These are phyloP conservation scores for Oreochromis niloticus DNA, from an alignment of 2,113 vertebrate genomes.

Conservation along the genomic window DNA sequence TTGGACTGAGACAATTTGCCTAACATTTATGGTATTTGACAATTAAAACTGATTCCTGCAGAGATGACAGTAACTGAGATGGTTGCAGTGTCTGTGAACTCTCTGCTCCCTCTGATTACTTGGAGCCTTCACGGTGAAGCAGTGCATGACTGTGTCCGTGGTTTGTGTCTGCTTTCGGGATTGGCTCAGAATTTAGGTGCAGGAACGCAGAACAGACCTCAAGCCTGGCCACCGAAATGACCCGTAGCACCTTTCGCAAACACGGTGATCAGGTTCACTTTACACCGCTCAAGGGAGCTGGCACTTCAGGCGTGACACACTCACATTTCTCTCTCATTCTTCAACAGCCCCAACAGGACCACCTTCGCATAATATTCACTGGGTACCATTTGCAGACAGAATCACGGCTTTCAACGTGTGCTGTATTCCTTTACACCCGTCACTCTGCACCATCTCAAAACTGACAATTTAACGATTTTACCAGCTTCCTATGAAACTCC, in stretches of 20 bases:
- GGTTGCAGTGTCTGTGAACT: background rate
- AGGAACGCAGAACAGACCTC: slow-evolving; percentile 11
- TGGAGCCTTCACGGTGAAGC: background rate
- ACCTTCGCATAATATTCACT: slow-evolving; percentile 41
- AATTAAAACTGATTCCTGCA: background rate
- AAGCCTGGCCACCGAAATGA: slow-evolving; percentile 39
- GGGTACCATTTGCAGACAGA: background rate
- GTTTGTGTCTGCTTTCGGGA: slow-evolving; percentile 47
- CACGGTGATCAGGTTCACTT: slow-evolving; percentile 51
- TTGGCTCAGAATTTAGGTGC: background rate
- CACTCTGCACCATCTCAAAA: slow-evolving; percentile 75
- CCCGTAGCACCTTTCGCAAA: slow-evolving; percentile 54
- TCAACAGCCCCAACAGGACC: slow-evolving; percentile 47
- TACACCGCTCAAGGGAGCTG: slow-evolving; percentile 51
- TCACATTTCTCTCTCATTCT: slow-evolving; percentile 49
- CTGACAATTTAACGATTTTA: slow-evolving; percentile 84
- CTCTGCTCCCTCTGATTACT: slow-evolving; percentile 10
- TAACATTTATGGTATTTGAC: background rate
- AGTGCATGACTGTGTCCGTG: background rate
- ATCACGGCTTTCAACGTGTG: slow-evolving; percentile 31
- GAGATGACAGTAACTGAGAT: background rate
- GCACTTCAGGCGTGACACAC: slow-evolving; percentile 27
- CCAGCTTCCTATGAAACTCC: slow-evolving; percentile 78
- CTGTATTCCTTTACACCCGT: slow-evolving; percentile 70
- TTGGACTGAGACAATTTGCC: background rate